Percentiles rank a stretch among this genome's conserved stretches.
These are phyloP conservation scores for Neodontobutis hainanensis DNA, from an alignment of 2,113 vertebrate species.

Conservation along the genomic window DNA sequence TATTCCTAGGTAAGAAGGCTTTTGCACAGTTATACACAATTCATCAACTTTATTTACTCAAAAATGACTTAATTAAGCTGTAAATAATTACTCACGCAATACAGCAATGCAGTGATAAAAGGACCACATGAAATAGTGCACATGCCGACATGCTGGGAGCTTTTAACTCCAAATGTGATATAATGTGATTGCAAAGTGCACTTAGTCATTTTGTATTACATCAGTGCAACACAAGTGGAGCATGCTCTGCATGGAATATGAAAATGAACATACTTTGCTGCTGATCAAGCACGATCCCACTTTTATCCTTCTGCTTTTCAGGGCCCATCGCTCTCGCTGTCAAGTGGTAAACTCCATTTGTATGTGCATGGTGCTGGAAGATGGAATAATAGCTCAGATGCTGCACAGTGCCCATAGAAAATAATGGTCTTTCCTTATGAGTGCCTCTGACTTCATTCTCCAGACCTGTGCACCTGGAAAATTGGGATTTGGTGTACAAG, in stretches of 20 bases:
- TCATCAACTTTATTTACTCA: slow-evolving; percentile 31
- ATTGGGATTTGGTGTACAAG: slow-evolving; percentile 49
- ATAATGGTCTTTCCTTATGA: slow-evolving; percentile 60
- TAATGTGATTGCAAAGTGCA: slow-evolving; percentile 39
- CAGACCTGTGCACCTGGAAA: slow-evolving; percentile 66
- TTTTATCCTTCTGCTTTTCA: slow-evolving; percentile 51
- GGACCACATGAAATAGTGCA: slow-evolving; percentile 21
- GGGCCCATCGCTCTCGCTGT: slow-evolving; percentile 48
- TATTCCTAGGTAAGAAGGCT: slow-evolving; percentile 38
- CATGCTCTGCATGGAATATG: slow-evolving; percentile 35
- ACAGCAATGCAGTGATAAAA: slow-evolving; percentile 15
- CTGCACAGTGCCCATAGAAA: slow-evolving; percentile 48
- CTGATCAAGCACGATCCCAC: slow-evolving; percentile 48
- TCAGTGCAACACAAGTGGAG: slow-evolving; percentile 44
- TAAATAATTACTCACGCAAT: slow-evolving; percentile 17
- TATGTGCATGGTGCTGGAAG: slow-evolving; percentile 42
- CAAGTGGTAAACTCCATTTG: slow-evolving; percentile 63
- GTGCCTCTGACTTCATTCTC: slow-evolving; percentile 53
- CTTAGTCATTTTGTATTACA: slow-evolving; percentile 37
- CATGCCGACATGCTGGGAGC: slow-evolving; percentile 20
- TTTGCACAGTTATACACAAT: slow-evolving; percentile 21
- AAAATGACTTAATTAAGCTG: slow-evolving; percentile 39
- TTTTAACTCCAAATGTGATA: slow-evolving; percentile 44
- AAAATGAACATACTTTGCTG: slow-evolving; percentile 45
- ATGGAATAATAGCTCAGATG: slow-evolving; percentile 50